These are phyloP conservation scores for Arrhamphus sclerolepis DNA, from an alignment of 2,797 vertebrate genomes.

Conservation along the genomic window DNA sequence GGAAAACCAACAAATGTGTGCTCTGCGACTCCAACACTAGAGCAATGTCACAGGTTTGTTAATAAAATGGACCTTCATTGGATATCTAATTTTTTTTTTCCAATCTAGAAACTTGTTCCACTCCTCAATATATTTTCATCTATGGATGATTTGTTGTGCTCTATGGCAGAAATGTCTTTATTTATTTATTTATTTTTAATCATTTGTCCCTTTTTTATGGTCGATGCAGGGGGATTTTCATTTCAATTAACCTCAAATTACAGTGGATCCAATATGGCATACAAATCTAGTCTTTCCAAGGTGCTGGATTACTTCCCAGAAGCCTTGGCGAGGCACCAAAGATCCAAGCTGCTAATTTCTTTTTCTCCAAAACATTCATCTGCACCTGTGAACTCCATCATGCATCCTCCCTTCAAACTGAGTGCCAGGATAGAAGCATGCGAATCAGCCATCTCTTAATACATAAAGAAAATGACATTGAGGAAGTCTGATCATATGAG, in stretches of 20 bases:
- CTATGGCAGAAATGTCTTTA: background rate
- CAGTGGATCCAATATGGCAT: constrained; percentile 51
- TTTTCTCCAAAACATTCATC: constrained; percentile 48
- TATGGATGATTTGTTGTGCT: background rate
- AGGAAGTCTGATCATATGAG: constrained; percentile 45
- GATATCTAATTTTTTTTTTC: no score
- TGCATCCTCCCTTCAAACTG: constrained; percentile 11
- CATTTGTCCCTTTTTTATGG: background rate
- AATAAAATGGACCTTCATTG: no score
- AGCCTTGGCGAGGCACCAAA: constrained; percentile 53
- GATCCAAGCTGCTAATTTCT: constrained; percentile 59
- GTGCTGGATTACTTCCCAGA: constrained; percentile 67
- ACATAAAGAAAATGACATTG: constrained; percentile 13
- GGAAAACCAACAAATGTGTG: no score
- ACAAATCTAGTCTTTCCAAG: constrained; percentile 51
- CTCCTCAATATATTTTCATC: background rate
- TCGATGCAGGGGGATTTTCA: constrained; percentile 21
- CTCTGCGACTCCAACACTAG: no score
- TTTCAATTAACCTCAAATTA: constrained; percentile 75
- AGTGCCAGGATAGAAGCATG: constrained; percentile 21
- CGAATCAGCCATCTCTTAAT: constrained; percentile 37
- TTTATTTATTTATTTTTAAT: background rate
- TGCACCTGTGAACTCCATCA: constrained; percentile 52
- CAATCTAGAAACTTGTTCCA: no score
- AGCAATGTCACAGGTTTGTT: no score